These are phyloP conservation scores for Gallinago stenura DNA, from an alignment of 2,797 vertebrate species.

Conservation along the genomic window DNA sequence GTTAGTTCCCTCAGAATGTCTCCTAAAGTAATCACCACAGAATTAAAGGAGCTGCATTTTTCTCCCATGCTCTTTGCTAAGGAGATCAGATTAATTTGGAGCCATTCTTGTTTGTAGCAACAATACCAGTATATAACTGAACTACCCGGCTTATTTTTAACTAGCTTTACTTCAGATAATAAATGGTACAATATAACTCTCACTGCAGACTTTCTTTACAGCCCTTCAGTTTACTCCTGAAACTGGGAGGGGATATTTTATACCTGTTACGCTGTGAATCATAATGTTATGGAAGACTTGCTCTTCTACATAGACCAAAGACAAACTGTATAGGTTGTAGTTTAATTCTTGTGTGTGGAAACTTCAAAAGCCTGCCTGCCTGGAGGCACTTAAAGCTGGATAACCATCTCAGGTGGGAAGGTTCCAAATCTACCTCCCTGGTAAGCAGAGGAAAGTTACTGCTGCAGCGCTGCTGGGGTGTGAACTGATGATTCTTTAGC, in stretches of 20 bases:
- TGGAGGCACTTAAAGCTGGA: background rate
- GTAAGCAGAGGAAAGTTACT: background rate
- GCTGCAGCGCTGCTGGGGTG: background rate
- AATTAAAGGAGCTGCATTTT: background rate
- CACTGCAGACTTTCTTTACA: background rate
- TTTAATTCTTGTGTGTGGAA: background rate
- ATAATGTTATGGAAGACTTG: background rate
- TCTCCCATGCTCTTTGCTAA: background rate
- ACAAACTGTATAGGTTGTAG: background rate
- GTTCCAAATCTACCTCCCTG: background rate
- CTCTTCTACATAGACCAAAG: background rate
- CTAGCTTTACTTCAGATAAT: background rate
- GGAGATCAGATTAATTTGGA: background rate
- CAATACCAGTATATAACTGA: background rate
- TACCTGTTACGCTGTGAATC: background rate
- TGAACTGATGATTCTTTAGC: background rate
- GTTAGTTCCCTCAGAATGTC: background rate
- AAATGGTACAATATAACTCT: background rate
- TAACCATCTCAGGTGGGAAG: background rate
- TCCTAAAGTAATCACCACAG: background rate
- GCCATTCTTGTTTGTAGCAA: background rate
- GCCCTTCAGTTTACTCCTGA: background rate
- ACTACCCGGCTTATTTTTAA: background rate
- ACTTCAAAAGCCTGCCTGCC: background rate
- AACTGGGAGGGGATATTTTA: background rate